phyloP scores from a whole-genome alignment of 2,113 vertebrate genomes.

The Eurypyga helias region DNA sequence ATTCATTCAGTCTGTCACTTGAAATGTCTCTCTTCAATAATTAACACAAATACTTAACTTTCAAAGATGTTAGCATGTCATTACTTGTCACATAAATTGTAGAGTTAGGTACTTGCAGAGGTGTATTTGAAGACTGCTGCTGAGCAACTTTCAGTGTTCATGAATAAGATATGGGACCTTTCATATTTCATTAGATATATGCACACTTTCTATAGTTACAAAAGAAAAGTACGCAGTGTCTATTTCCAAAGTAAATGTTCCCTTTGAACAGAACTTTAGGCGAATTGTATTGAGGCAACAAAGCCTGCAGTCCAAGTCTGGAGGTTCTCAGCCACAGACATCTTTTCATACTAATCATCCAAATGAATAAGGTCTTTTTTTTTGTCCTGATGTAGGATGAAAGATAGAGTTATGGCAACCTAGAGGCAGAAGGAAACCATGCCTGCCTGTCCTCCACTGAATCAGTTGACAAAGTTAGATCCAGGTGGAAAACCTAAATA shows the following conservation, averaged over 20 bases:
- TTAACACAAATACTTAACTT: slow-evolving; percentile 68
- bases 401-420: background rate
- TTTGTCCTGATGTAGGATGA: background rate
- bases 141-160: slow-evolving; percentile 32
- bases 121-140: slow-evolving; percentile 37
- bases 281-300: fast-evolving
- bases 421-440: background rate
- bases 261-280: background rate
- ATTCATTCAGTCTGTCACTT: slow-evolving; percentile 4
- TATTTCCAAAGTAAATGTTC: background rate
- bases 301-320: background rate
- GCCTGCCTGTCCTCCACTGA: background rate
- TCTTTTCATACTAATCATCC: background rate
- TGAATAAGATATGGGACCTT: slow-evolving; percentile 58
- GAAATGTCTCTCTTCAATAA: slow-evolving; percentile 64
- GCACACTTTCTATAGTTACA: background rate
- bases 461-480: background rate
- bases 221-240: background rate
- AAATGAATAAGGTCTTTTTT: background rate
- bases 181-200: slow-evolving; percentile 12
- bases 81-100: slow-evolving; percentile 59
- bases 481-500: fast-evolving
- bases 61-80: slow-evolving; percentile 53
- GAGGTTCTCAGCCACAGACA: background rate
- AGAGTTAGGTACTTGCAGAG: slow-evolving; percentile 8